A percentile compares a stretch with the other conserved stretches of the same genome.
These are phyloP conservation scores for Zingel zingel DNA, from an alignment of 2,113 vertebrate genomes.

Conservation along the genomic window DNA sequence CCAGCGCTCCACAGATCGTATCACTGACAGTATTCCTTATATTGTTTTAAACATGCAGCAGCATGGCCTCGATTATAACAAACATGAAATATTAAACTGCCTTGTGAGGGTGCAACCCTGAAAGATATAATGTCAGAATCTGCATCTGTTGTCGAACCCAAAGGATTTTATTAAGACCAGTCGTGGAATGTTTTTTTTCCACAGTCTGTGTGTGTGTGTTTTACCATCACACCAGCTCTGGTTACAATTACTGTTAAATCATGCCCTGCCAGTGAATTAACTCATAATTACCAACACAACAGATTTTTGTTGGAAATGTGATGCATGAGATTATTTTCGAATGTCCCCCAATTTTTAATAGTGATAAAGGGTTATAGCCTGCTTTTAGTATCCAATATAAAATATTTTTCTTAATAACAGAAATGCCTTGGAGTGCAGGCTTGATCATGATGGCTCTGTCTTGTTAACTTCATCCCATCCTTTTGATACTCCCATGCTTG, in stretches of 20 bases:
- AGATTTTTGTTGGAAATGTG: neutral
- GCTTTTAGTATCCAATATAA: neutral
- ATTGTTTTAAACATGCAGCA: conserved; percentile 17
- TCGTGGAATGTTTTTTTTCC: neutral
- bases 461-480: neutral
- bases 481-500: neutral
- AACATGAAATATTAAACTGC: neutral
- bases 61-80: neutral
- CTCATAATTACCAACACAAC: neutral
- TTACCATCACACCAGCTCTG: neutral
- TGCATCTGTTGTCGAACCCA: conserved; percentile 5
- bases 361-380: neutral
- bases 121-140: conserved; percentile 22
- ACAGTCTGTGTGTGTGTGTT: neutral
- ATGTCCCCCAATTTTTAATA: neutral
- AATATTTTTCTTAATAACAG: neutral
- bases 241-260: conserved; percentile 12
- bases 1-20: neutral
- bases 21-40: conserved; percentile 15
- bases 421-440: neutral
- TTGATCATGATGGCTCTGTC: neutral
- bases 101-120: neutral
- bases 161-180: conserved; percentile 19
- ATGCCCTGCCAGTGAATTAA: conserved; percentile 4
- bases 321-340: neutral